phyloP scores from a whole-genome alignment of 1,140 invertebrate species.

The Lasaia peninsularis region DNA sequence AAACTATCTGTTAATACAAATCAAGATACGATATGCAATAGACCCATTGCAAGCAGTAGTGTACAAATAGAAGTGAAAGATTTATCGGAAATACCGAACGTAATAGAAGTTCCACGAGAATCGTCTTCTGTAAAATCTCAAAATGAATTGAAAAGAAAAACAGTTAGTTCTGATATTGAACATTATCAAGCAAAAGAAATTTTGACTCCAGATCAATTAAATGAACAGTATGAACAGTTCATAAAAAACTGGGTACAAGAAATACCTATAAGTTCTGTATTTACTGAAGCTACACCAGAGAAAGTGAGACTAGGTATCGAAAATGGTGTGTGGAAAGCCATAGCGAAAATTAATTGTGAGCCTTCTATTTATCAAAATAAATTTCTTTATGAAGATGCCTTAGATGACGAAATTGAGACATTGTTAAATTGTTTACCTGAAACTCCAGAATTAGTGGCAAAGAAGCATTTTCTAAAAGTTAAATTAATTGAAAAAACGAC shows the following conservation, averaged over 20 bases:
- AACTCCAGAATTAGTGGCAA: conserved; percentile 31
- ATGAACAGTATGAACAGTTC: conserved; percentile 41
- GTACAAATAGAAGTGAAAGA: no score
- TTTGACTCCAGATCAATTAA: conserved; percentile 26
- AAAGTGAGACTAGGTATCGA: conserved; percentile 37
- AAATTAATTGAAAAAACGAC: conserved; percentile 43
- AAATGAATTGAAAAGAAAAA: neutral
- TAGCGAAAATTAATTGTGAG: conserved; percentile 45
- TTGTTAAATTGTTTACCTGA: conserved; percentile 41
- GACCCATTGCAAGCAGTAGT: no score
- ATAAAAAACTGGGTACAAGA: conserved; percentile 44
- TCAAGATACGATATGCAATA: no score
- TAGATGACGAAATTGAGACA: conserved; percentile 50
- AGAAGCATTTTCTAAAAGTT: conserved; percentile 41
- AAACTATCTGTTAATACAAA: no score
- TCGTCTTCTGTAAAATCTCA: no score
- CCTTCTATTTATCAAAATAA: conserved; percentile 35
- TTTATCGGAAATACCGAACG: no score
- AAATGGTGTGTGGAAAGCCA: conserved; percentile 43
- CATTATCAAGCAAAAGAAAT: neutral
- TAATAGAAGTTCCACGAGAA: no score
- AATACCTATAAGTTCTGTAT: conserved; percentile 37
- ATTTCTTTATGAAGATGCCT: conserved; percentile 46
- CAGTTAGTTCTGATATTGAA: neutral
- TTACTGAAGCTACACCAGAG: conserved; percentile 29